These are phyloP conservation scores for Heterohyrax brucei DNA, from an alignment of 2,797 vertebrate genomes.

Conservation along the genomic window DNA sequence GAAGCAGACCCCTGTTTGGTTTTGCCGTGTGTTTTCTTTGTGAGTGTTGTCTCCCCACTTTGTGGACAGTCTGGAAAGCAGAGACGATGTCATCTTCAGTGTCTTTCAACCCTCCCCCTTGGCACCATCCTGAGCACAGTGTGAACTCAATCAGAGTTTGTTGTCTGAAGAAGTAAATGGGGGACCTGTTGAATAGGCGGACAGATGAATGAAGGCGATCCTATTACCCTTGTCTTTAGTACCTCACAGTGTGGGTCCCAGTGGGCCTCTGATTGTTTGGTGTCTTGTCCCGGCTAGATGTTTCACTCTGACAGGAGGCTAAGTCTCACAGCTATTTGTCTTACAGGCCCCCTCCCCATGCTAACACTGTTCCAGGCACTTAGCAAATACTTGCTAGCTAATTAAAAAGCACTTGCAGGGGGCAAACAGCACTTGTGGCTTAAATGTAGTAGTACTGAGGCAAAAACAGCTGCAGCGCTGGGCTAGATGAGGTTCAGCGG, in stretches of 20 bases:
- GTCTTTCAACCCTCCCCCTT: constrained; percentile 67
- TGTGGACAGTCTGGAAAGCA: neutral
- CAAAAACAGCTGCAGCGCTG: neutral
- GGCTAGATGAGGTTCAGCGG: neutral
- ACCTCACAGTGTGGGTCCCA: constrained; percentile 75
- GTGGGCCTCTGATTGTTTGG: constrained; percentile 80
- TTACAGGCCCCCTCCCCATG: neutral
- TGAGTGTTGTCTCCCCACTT: constrained; percentile 49
- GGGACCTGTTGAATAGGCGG: constrained; percentile 74
- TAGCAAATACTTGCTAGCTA: constrained; percentile 39
- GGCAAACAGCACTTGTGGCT: neutral
- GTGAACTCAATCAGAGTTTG: constrained; percentile 79
- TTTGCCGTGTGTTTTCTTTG: constrained; percentile 62
- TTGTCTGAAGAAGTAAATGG: constrained; percentile 79
- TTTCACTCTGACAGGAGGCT: constrained; percentile 60
- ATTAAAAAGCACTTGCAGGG: constrained; percentile 36
- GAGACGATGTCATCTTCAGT: constrained; percentile 52
- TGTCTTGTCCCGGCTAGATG: constrained; percentile 67
- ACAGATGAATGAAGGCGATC: constrained; percentile 64
- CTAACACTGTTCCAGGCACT: constrained; percentile 55
- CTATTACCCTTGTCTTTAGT: constrained; percentile 75
- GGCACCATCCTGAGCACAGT: constrained; percentile 78
- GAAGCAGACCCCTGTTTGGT: neutral
- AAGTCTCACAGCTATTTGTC: constrained; percentile 45
- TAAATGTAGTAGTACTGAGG: neutral